Base-by-base conservation (phyloP, 2,113 vertebrate species). In the Tetrao urogallus region DNA sequence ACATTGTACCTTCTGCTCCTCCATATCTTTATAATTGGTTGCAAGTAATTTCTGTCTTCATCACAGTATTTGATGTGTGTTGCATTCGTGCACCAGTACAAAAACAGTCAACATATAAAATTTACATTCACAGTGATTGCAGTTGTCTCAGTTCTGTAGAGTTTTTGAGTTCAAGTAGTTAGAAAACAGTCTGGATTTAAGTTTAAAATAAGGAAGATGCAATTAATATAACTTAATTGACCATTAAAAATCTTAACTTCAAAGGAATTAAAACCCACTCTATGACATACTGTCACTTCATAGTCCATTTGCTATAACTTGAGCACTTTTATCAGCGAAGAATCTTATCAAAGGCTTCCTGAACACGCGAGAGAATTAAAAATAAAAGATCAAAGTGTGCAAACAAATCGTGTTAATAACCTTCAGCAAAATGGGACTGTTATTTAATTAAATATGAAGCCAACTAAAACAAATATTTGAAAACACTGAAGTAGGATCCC, bases 401-500 rank as follows among this genome's bases (percentile, higher is more conserved):
- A 94, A 95, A 93, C 77, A 93, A 94, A 90, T 93, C 71, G 77
- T 86, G 65, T 72, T 95, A 95, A 83, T 76, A 89, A 87, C 85
- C 34, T 82, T 45, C 43, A 87, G 74, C 8, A 28, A 92, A 76
- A 28, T 13, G 47, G 24, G 56, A 73, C 88, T 83, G 58, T 79
- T 93, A 92, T 76, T 63, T 87, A 84, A 87, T 60, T 87, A 92
- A 92, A 76, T 64, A 47, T n/a, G 42, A 84, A 93, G 70, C 45
- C 81, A 93, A 67, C 58, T 88, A 65, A 91, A 92, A 82, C 74
- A 89, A 92, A 85, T 90, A 79, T 73, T 81, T 89, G 50, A 78
- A 85, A 87, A 82, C n/a, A 56, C 22, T 52, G 72, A 34, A 85
- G 34, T 50, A 14, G 4, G 38, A 82, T 76, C 36, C 57, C 36